These are phyloP conservation scores for Agriopis leucophaearia DNA, from an alignment of 2,888 invertebrate species.

Conservation along the genomic window DNA sequence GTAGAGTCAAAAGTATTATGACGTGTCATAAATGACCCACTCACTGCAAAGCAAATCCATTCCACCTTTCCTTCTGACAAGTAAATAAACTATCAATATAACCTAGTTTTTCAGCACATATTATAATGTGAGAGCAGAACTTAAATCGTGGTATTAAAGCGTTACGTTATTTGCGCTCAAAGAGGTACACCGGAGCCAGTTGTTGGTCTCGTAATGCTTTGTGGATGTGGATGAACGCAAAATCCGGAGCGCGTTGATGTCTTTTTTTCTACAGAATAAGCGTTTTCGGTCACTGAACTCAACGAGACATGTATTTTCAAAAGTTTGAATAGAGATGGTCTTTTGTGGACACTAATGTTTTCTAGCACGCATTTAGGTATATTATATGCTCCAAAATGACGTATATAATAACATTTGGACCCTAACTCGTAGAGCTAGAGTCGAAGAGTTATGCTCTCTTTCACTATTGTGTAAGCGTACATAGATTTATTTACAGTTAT, in stretches of 20 bases:
- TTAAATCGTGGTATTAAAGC: background rate
- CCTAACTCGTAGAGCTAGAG: conserved; percentile 34
- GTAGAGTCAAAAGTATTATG: background rate
- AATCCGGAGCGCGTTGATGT: conserved; percentile 48
- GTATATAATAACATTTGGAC: conserved; percentile 32
- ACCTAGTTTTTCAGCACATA: background rate
- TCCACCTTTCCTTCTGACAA: background rate
- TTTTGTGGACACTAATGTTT: conserved; percentile 41
- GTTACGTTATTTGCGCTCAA: conserved; percentile 6
- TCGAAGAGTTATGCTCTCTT: conserved; percentile 28
- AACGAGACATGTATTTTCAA: conserved; percentile 40
- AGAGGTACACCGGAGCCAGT: conserved; percentile 29
- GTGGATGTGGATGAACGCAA: conserved; percentile 44
- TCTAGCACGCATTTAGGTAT: conserved; percentile 35
- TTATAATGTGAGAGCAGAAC: background rate
- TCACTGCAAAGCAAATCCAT: background rate
- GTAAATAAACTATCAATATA: background rate
- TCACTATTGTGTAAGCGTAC: conserved; percentile 36
- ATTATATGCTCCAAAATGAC: conserved; percentile 36
- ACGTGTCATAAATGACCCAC: background rate
- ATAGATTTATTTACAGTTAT: conserved; percentile 38
- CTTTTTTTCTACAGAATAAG: conserved; percentile 47
- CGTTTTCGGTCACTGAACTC: conserved; percentile 47
- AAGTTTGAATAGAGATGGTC: conserved; percentile 38
- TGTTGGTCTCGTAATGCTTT: conserved; percentile 36